Percentiles rank a stretch among this genome's conserved stretches.
Conservation (phyloP, 2,888 invertebrate species). For the Ernsta delagoae region DNA sequence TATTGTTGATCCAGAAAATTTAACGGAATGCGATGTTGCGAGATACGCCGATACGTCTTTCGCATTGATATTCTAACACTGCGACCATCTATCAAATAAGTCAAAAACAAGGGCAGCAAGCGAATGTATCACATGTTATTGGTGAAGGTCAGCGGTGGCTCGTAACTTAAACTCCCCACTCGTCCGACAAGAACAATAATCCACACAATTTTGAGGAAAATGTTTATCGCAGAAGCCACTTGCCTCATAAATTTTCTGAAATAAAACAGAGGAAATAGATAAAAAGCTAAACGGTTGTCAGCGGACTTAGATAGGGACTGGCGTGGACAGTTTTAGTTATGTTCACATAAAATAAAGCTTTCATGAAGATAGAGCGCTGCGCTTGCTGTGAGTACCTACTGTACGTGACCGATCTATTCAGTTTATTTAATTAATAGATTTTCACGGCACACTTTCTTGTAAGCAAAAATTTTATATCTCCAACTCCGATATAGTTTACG, state of each 20-base stretch:
- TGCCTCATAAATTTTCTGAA: slow-evolving; percentile 78
- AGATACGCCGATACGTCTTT: slow-evolving; percentile 33
- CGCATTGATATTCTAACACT: slow-evolving; percentile 1
- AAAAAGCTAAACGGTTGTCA: slow-evolving; percentile 73
- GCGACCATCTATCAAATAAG: slow-evolving; percentile 22
- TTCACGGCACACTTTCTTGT: not conserved
- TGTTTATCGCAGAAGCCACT: slow-evolving; percentile 79
- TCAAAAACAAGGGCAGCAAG: slow-evolving; percentile 37
- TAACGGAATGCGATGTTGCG: slow-evolving; percentile 45
- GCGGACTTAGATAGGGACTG: slow-evolving; percentile 54
- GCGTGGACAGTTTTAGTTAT: slow-evolving; percentile 54
- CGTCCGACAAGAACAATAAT: slow-evolving; percentile 80
- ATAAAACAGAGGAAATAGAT: slow-evolving; percentile 78
- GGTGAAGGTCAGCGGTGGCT: slow-evolving; percentile 67
- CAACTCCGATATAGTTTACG: too few species aligned
- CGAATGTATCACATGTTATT: slow-evolving; percentile 44
- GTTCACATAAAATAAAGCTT: slow-evolving; percentile 31
- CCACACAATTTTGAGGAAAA: slow-evolving; percentile 75
- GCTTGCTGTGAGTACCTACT: not conserved
- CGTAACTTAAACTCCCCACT: slow-evolving; percentile 73
- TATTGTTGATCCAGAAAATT: slow-evolving; percentile 65
- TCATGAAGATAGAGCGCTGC: not conserved
- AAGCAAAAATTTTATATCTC: not conserved
- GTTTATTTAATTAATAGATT: not conserved
- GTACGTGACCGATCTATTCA: slow-evolving; percentile 3